Evolutionary conservation across 2,113 vertebrate species (phyloP), one percentile per base, ranked within the genome.

Genomic region (Empidonax alnorum): DNA sequence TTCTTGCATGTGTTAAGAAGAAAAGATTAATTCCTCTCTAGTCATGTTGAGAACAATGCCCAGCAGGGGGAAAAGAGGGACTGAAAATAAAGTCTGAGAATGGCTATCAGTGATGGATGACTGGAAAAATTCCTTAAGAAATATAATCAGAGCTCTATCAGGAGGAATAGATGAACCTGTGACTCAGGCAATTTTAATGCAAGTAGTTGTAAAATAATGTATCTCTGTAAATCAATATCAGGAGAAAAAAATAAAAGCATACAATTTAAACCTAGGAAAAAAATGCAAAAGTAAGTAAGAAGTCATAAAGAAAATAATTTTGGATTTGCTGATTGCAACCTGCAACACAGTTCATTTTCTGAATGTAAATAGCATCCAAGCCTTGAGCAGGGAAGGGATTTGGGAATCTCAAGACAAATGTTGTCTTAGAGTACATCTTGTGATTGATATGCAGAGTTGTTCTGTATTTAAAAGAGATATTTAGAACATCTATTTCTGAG

Each of bases 111-210:
- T 83, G 94, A 94, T 88, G 37, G 62, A 88, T 92, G 63, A 85
- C n/a, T 28, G 25, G 30, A 85, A 91, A 93, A 76, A 93, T 91
- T 58, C 23, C 6, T 31, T 68, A 68, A 41, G 84, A 95, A 74
- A 41, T 91, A 77, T 85, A 81, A 96, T 94, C 74, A 87, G 71
- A 85, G 17, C 44, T 73, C 49, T 68, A 25, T 85, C 66, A 62
- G 53, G 46, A 74, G 35, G 35, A 83, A 87, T 63, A 33, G 71
- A 59, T 89, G 35, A 89, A 75, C 39, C 18, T 42, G 10, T 88
- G 90, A 76, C 53, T 63, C 10, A 2, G 18, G 58, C 20, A 90
- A 56, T 94, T 76, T 46, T 69, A 53, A 46, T 87, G 55, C 33
- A 82, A 82, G 50, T 56, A 49, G 39, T 52, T 87, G 58, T 44